Conservation (phyloP, 1,140 invertebrate species). For the Aphelinus atriplicis region DNA sequence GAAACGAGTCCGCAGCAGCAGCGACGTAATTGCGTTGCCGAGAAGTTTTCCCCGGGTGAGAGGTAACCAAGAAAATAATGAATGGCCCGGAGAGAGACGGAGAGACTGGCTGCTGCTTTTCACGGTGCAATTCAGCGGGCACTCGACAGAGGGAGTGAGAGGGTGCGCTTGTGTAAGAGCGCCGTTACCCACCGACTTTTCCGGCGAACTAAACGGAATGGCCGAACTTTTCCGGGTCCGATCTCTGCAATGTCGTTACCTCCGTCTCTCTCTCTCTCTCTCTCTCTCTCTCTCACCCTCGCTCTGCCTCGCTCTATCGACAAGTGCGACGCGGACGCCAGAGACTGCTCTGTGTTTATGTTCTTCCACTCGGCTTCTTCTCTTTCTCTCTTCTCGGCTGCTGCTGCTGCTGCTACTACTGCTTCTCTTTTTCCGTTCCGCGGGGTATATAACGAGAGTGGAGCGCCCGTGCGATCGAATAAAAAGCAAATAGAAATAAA, state of each 20-base stretch:
- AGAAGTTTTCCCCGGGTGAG: slow-evolving; percentile 64
- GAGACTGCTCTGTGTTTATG: slow-evolving; percentile 36
- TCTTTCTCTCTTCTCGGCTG: slow-evolving; percentile 24
- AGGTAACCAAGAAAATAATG: slow-evolving; percentile 67
- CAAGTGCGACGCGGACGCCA: slow-evolving; percentile 32
- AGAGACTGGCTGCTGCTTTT: slow-evolving; percentile 12
- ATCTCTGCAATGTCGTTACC: slow-evolving; percentile 19
- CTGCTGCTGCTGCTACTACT: slow-evolving; percentile 32
- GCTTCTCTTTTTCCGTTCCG: slow-evolving; percentile 37
- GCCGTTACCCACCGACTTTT: slow-evolving; percentile 20
- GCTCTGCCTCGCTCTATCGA: not conserved
- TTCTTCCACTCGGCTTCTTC: slow-evolving; percentile 36
- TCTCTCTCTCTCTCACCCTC: slow-evolving; percentile 3
- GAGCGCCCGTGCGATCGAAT: slow-evolving; percentile 51
- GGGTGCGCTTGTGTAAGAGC: not conserved
- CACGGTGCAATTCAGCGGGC: slow-evolving; percentile 23
- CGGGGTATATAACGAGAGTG: slow-evolving; percentile 32
- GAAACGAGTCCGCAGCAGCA: slow-evolving; percentile 21
- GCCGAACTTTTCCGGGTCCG: slow-evolving; percentile 37
- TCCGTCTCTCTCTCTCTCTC: not conserved
- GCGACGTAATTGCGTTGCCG: slow-evolving; percentile 64
- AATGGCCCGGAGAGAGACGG: slow-evolving; percentile 49
- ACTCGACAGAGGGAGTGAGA: slow-evolving; percentile 11
- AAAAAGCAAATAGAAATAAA: slow-evolving; percentile 46
- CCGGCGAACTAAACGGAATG: slow-evolving; percentile 39